Evolutionary conservation across 2,113 vertebrate genomes (phyloP), one percentile per base, ranked within the genome.

Genomic region (Phaethon lepturus): DNA sequence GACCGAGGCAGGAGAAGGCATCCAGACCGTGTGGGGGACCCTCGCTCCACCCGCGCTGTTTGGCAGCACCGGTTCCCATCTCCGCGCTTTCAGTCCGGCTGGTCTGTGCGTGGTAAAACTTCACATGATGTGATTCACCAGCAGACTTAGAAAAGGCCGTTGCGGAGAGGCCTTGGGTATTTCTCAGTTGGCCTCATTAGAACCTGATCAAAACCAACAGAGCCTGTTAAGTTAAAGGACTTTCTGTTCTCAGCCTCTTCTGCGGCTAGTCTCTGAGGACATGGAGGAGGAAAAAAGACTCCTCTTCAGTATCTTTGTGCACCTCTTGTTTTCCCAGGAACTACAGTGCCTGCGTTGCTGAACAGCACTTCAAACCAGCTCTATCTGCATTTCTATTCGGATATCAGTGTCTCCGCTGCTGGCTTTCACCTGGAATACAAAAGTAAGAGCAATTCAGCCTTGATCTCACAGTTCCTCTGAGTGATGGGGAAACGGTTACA

Each of bases 341-440:
- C 99, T 8, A 99, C 99, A 0, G 99, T 99, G 77, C 99, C 99
- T 10, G 99, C 99, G 9, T 98, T 99, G 59, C 98, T 99, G 95
- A 99, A 99, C 98, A 99, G 99, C 98, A 99, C 99, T 68, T 99
- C 99, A 95, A 99, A 99, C 97, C 99, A 99, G 91, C 99, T 99
- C 92, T 99, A 99, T 91, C 99, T 99, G 78, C 99, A 99, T 92
- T 99, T 99, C 98, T 99, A 99, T 96, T 99, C 99, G 2, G 99
- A 99, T 87, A 99, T 99, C 97, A 99, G 99, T 2, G 99, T 99
- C 88, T 99, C 99, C 16, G 99, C 99, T 2, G 99, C 99, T 0
- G 99, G 99, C 83, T 99, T 99, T 94, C 99, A 99, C 97, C 97
- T 99, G 98, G 99, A 99, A 90, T 99, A 99, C 97, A 99, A 99